phyloP scores from a whole-genome alignment of 64 coral and sea anemone genomes.

The Pachyseris speciosa region DNA sequence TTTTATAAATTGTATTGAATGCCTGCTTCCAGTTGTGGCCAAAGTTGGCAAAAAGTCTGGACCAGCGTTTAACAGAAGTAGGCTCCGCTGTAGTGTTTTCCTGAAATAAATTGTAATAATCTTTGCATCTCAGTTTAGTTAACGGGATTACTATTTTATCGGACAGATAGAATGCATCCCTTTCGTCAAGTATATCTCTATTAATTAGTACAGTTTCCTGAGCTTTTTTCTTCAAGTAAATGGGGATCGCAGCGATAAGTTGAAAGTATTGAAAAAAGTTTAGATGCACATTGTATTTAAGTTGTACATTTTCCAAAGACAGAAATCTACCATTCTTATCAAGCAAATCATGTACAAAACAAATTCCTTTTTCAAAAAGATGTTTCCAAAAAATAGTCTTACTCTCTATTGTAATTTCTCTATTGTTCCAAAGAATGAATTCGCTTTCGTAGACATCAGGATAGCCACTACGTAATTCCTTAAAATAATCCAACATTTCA shows the following conservation, averaged over 20 bases:
- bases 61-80: too few species aligned
- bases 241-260: neutral
- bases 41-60: too few species aligned
- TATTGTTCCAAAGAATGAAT: conserved; percentile 2
- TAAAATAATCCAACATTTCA: neutral
- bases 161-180: neutral
- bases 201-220: neutral
- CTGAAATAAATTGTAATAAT: too few species aligned
- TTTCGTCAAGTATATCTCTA: neutral
- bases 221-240: neutral
- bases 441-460: neutral
- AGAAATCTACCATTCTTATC: neutral
- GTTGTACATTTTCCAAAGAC: neutral
- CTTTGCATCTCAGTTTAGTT: neutral
- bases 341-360: neutral
- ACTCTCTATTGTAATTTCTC: neutral
- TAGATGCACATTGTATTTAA: neutral
- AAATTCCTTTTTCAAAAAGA: neutral
- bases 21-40: too few species aligned
- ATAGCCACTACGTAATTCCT: neutral
- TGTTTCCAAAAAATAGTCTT: neutral
- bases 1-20: too few species aligned
- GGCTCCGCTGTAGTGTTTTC: too few species aligned
- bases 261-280: neutral
- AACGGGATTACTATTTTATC: neutral